Evolutionary conservation across 2,888 invertebrate species (phyloP).

Genomic region (Meteorus colon): DNA sequence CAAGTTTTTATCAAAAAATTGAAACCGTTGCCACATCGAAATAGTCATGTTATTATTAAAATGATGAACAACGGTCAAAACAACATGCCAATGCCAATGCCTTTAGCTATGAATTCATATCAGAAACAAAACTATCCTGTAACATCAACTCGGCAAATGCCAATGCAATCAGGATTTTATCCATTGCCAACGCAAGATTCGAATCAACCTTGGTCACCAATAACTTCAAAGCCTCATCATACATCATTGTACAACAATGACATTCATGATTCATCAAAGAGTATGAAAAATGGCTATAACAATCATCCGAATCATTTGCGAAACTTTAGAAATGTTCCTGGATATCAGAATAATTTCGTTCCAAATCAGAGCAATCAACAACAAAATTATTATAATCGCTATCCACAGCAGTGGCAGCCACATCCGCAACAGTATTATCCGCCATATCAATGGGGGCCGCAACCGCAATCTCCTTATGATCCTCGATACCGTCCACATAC

Average conservation of each 20-base stretch:
- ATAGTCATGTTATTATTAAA: slow-evolving; percentile 55
- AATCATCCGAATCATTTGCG: slow-evolving; percentile 22
- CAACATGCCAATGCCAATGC: slow-evolving; percentile 27
- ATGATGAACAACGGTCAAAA: slow-evolving; percentile 47
- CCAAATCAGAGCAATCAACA: slow-evolving; percentile 8
- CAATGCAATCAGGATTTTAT: slow-evolving; percentile 24
- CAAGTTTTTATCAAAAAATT: slow-evolving; percentile 60
- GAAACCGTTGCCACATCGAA: slow-evolving; percentile 46
- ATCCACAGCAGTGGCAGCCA: slow-evolving; percentile 24
- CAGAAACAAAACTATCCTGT: slow-evolving; percentile 2
- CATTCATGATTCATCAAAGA: background rate
- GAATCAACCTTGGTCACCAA: slow-evolving; percentile 8
- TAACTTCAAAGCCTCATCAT: background rate
- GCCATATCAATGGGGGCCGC: slow-evolving; percentile 15
- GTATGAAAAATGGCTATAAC: slow-evolving; percentile 18
- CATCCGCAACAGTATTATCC: slow-evolving; percentile 26
- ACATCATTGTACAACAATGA: slow-evolving; percentile 9
- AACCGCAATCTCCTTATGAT: slow-evolving; percentile 35
- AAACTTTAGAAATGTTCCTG: slow-evolving; percentile 1
- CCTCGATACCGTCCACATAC: slow-evolving; percentile 32
- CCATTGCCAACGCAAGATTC: slow-evolving; percentile 8
- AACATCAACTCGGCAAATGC: slow-evolving; percentile 17
- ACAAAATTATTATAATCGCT: slow-evolving; percentile 34
- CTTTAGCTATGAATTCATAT: background rate
- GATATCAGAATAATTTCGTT: background rate